A percentile compares a stretch with the other conserved stretches of the same genome.
These are phyloP conservation scores for Neoaliturus tenellus DNA, from an alignment of 2,888 invertebrate genomes.

Conservation along the genomic window DNA sequence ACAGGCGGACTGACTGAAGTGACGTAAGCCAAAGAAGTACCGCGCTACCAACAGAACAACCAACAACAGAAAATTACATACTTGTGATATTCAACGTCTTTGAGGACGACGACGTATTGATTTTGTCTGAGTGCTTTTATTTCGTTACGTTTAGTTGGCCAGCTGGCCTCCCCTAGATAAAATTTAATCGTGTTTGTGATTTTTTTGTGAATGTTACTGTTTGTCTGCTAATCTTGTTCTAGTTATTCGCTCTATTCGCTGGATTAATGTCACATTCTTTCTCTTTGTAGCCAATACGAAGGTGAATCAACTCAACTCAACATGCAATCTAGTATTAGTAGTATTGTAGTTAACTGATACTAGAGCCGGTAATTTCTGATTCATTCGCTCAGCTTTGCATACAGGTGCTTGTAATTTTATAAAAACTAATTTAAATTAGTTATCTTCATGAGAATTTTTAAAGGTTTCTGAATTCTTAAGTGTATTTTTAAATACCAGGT, in stretches of 20 bases:
- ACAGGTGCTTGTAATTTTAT: neutral
- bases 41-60: conserved; percentile 18
- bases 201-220: no score
- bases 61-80: neutral
- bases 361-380: no score
- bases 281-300: no score
- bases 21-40: conserved; percentile 56
- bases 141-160: neutral
- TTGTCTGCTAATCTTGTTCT: no score
- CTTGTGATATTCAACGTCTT: neutral
- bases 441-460: neutral
- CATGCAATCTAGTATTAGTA: no score
- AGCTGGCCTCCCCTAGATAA: no score
- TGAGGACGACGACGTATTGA: neutral
- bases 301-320: no score
- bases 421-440: neutral
- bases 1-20: conserved; percentile 54
- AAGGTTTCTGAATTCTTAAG: neutral
- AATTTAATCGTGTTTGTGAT: no score
- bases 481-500: neutral
- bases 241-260: no score
- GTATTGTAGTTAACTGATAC: no score
- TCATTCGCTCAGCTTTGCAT: no score
- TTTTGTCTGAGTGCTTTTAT: neutral
- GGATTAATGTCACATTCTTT: no score